Percentiles rank a stretch among this genome's conserved stretches.
Evolutionary conservation across 2,113 vertebrate genomes (phyloP).

Genomic region (Donacobius atricapilla): DNA sequence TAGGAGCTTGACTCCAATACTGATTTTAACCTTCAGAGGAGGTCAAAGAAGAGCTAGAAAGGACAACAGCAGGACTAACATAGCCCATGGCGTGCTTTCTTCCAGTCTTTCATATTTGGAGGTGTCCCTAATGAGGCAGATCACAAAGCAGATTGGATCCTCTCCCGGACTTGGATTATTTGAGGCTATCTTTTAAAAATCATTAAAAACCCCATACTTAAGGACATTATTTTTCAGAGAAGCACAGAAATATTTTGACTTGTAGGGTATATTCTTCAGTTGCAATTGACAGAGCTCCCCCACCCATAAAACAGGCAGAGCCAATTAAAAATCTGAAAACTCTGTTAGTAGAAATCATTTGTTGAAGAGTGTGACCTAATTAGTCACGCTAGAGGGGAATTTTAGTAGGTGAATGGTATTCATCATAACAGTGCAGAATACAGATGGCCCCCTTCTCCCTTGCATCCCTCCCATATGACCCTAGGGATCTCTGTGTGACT

Average conservation of each 20-base stretch:
- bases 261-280: background rate
- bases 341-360: background rate
- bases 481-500: background rate
- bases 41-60: background rate
- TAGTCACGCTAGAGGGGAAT: background rate
- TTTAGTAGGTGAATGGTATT: background rate
- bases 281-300: background rate
- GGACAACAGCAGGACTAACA: background rate
- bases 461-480: background rate
- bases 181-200: background rate
- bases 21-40: background rate
- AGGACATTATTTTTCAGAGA: background rate
- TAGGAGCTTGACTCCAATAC: background rate
- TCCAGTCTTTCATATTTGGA: background rate
- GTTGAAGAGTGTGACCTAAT: background rate
- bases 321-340: background rate
- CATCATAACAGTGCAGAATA: background rate
- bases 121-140: background rate
- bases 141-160: background rate
- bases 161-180: background rate
- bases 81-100: background rate
- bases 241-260: background rate
- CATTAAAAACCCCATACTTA: background rate
- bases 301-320: background rate
- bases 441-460: background rate